Conservation (phyloP, 2,113 vertebrate species). For the Reinhardtius hippoglossoides region DNA sequence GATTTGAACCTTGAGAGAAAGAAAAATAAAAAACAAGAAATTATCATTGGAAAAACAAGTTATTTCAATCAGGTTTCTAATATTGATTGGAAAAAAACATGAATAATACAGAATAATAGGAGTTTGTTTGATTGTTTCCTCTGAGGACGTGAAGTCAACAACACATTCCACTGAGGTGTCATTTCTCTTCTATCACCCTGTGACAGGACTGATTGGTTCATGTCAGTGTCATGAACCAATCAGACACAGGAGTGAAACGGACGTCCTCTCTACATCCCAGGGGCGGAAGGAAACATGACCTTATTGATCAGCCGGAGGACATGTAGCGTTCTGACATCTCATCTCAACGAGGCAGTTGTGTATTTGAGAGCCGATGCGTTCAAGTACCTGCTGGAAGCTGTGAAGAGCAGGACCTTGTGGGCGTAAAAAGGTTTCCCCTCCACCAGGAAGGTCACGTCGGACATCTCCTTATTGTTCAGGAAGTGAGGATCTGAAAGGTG, state of each 20-base stretch:
- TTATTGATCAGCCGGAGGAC: too few relatives aligned
- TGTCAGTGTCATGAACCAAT: neutral
- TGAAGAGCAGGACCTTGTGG: conserved; percentile 96
- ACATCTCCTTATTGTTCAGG: conserved; percentile 99
- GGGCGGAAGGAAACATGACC: neutral
- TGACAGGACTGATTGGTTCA: conserved; percentile 4
- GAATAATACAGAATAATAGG: neutral
- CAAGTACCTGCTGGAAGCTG: conserved; percentile 91
- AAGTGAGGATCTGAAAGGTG: conserved; percentile 93
- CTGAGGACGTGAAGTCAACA: neutral
- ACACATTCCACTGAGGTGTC: conserved; percentile 3
- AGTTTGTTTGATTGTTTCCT: neutral
- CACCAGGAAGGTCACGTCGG: conserved; percentile 97
- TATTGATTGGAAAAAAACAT: neutral
- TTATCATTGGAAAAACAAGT: neutral
- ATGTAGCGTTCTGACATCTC: too few relatives aligned
- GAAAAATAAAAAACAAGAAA: conserved; percentile 14
- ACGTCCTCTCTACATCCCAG: conserved; percentile 2
- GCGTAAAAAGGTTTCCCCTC: conserved; percentile 97
- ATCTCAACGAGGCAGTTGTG: neutral
- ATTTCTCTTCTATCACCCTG: conserved; percentile 6
- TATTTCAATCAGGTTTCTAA: neutral
- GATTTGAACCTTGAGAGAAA: conserved; percentile 89
- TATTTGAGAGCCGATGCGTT: neutral
- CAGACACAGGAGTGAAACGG: conserved; percentile 1